Evolutionary conservation across 2,888 invertebrate genomes (phyloP), one percentile per base, ranked within the genome.

Genomic region (Nymphalis c-album): DNA sequence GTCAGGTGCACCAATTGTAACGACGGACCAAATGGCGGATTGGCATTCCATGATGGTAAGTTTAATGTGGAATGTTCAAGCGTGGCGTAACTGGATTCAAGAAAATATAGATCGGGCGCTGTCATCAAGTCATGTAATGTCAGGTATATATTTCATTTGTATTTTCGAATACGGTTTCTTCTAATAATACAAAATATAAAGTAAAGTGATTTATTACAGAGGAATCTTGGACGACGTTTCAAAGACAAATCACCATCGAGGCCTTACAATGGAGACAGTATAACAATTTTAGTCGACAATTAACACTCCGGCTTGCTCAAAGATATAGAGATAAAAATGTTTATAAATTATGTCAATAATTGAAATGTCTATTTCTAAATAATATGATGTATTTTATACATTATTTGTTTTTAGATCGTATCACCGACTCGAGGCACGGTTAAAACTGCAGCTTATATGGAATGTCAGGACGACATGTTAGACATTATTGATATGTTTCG

Each of bases 41-140:
- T 90, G 90, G 90, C 87, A 88, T 68, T 85, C 90, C 2, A 86
- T 90, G 85, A 84, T 90, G 84, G 84, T 88, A 31, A 90, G 89
- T 71, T 76, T 91, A 26, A 83, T 87, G 82, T 91, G 91, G 91
- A 91, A 91, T 71, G 78, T 89, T 60, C 86, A 89, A 67, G 86
- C 88, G 1, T 91, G 91, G 91, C 83, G 87, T 5, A 82, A 82
- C 63, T 91, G 91, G 91, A 86, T 91, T 18, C 87, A 90, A 64
- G 88, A 87, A 51, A 85, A 83, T 66, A 80, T 91, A 13, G 82
- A 87, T 72, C 79, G 77, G 13, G 85, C 86, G 1, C 69, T 86
- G 4, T 60, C 74, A 1, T 80, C 76, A 58, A 72, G 69, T 40
- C 73, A 78, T 35, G 13, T 40, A 8, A 40, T 35, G 13, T 57